These are phyloP conservation scores for Drosophila quinaria DNA, from an alignment of 2,888 invertebrate genomes.

Conservation along the genomic window DNA sequence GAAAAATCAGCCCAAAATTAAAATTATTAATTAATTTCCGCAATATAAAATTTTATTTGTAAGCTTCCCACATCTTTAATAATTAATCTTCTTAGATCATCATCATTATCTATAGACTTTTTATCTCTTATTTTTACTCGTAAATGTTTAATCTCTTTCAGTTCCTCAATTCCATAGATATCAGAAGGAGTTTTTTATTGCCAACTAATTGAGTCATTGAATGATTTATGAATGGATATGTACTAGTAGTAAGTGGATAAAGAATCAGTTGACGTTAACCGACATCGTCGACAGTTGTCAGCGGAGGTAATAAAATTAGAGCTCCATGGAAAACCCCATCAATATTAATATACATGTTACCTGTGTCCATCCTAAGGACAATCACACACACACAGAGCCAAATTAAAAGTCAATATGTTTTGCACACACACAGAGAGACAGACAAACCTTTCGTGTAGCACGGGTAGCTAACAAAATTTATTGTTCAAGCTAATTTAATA, in stretches of 20 bases:
- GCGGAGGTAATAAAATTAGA: constrained; percentile 41
- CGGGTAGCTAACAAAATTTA: constrained; percentile 50
- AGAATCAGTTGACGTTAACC: constrained; percentile 19
- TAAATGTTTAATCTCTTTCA: background rate
- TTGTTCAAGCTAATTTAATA: constrained; percentile 58
- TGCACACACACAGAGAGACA: constrained; percentile 1
- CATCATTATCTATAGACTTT: background rate
- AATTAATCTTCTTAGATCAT: background rate
- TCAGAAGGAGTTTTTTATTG: constrained; percentile 17
- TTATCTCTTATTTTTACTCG: background rate
- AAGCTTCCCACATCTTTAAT: background rate
- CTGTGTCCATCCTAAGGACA: constrained; percentile 34
- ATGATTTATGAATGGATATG: constrained; percentile 14
- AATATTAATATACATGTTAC: constrained; percentile 28
- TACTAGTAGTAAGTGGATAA: constrained; percentile 19
- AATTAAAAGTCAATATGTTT: constrained; percentile 69
- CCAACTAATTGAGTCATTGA: constrained; percentile 25
- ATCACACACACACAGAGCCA: constrained; percentile 38
- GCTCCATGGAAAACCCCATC: constrained; percentile 13
- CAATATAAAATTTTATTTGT: no score
- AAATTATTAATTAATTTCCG: no score
- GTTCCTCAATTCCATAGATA: background rate
- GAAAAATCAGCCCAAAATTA: no score
- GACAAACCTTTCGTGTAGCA: background rate
- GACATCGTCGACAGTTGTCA: constrained; percentile 9